Conservation (phyloP, 2,797 vertebrate genomes). For the Yasuhikotakia modesta region DNA sequence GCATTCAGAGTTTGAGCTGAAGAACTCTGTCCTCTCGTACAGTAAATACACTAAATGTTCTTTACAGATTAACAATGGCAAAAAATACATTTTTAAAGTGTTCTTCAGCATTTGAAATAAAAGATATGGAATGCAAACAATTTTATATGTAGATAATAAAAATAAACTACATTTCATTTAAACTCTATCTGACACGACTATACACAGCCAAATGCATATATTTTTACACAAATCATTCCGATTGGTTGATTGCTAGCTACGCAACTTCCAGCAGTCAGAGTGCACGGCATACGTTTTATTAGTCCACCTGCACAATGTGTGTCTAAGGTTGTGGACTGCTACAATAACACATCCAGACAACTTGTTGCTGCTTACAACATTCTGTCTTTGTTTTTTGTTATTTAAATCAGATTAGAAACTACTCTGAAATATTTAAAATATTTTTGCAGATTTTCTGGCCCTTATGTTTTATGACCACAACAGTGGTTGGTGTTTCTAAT, state of each 20-base stretch:
- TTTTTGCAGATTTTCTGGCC: background rate
- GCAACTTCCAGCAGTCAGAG: too few species aligned
- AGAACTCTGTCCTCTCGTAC: background rate
- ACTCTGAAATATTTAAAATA: background rate
- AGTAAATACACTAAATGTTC: background rate
- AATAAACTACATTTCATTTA: too few species aligned
- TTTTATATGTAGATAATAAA: background rate
- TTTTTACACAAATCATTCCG: too few species aligned
- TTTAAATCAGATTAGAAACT: background rate
- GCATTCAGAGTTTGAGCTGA: background rate
- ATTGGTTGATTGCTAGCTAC: too few species aligned
- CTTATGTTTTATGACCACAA: background rate
- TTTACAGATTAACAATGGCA: background rate
- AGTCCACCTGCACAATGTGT: too few species aligned
- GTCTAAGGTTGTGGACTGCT: too few species aligned
- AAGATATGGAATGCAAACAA: background rate
- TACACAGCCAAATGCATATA: too few species aligned
- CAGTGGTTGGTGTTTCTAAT: background rate
- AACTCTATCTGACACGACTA: too few species aligned
- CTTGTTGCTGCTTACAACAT: background rate
- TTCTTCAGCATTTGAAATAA: background rate
- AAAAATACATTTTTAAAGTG: background rate
- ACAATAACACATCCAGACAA: background rate
- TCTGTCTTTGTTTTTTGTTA: too few species aligned
- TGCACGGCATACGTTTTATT: too few species aligned